Percentiles rank a stretch among this genome's conserved stretches.
These are phyloP conservation scores for Psittacus erithacus DNA, from an alignment of 2,113 vertebrate genomes.

Conservation along the genomic window DNA sequence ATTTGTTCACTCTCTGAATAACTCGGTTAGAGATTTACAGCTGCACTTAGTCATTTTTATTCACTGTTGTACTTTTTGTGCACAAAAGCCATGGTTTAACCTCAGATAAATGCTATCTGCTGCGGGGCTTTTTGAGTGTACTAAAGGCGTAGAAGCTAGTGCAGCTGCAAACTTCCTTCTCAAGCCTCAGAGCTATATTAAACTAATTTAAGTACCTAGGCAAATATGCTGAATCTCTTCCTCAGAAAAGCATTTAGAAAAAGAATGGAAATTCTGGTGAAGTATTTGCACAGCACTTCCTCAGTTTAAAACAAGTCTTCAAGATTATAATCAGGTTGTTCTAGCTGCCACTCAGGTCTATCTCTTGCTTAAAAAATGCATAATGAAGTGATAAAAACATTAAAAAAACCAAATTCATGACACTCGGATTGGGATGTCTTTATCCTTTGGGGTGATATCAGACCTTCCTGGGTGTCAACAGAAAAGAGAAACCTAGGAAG, in stretches of 20 bases:
- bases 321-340: neutral
- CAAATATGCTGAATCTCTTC: neutral
- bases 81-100: conserved; percentile 25
- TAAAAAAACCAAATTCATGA: neutral
- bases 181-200: neutral
- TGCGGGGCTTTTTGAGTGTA: neutral
- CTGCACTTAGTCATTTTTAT: conserved; percentile 7
- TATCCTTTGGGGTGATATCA: neutral
- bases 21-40: neutral
- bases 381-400: neutral
- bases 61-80: neutral
- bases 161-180: conserved; percentile 25
- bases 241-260: neutral
- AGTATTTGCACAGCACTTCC: conserved; percentile 18
- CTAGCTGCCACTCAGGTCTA: neutral
- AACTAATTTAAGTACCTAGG: neutral
- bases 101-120: conserved; percentile 4
- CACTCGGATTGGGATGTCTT: neutral
- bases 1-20: conserved; percentile 3
- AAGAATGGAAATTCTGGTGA: neutral
- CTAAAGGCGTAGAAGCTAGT: neutral
- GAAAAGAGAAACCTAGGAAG: neutral
- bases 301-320: neutral
- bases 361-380: neutral
- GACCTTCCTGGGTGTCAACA: neutral